Evolutionary conservation across 2,888 invertebrate genomes (phyloP).

Genomic region (Chrysopilus asiliformis): DNA sequence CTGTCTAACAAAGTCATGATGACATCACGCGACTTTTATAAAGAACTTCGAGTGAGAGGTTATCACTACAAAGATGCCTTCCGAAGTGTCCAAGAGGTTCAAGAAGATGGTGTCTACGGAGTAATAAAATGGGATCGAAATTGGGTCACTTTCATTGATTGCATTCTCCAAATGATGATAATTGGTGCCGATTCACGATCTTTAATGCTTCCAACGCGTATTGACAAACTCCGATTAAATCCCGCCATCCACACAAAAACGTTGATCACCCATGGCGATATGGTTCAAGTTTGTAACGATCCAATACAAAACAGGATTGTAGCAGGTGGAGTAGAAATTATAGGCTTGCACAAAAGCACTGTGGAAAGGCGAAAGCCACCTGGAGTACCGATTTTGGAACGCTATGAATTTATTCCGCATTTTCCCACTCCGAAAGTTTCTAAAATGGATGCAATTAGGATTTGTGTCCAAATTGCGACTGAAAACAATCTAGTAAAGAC

Average conservation of each 20-base stretch:
- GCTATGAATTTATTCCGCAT: slow-evolving; percentile 58
- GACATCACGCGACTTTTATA: slow-evolving; percentile 64
- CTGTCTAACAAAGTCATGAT: too few species aligned
- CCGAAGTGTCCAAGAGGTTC: slow-evolving; percentile 24
- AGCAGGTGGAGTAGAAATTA: slow-evolving; percentile 63
- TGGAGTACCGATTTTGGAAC: slow-evolving; percentile 61
- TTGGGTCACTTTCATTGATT: slow-evolving; percentile 82
- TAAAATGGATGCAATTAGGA: slow-evolving; percentile 41
- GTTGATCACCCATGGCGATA: too few species aligned
- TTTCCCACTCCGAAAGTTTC: slow-evolving; percentile 22
- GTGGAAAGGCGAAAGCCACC: slow-evolving; percentile 55
- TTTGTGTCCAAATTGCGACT: slow-evolving; percentile 52
- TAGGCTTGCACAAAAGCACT: slow-evolving; percentile 60
- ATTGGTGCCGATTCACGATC: slow-evolving; percentile 53
- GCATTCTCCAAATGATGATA: slow-evolving; percentile 72
- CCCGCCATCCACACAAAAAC: slow-evolving; percentile 47
- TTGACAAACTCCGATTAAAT: slow-evolving; percentile 55
- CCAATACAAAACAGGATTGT: slow-evolving; percentile 31
- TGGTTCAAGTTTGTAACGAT: slow-evolving; percentile 34
- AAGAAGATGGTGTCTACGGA: slow-evolving; percentile 29
- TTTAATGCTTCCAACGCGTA: slow-evolving; percentile 61
- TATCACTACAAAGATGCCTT: slow-evolving; percentile 43
- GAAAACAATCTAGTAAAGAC: slow-evolving; percentile 55
- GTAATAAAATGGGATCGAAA: slow-evolving; percentile 56
- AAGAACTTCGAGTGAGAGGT: slow-evolving; percentile 55